Evolutionary conservation across 35 echinoderm and acorn worm species (phyloP), one percentile per base, ranked within the genome.

Genomic region (Diadema setosum): DNA sequence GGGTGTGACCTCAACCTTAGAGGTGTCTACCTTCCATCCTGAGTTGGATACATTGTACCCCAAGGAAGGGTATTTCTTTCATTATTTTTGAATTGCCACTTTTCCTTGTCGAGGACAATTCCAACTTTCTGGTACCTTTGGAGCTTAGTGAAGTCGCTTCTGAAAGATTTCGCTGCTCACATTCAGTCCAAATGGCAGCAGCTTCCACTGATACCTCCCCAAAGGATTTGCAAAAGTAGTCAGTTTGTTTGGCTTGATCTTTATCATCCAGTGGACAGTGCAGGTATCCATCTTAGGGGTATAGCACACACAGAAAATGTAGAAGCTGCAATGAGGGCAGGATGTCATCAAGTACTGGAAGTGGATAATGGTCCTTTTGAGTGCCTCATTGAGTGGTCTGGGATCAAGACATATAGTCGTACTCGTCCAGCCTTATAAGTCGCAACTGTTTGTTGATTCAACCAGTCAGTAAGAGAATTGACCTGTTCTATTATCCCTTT

Each of bases 141-240:
- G 61, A 5, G 65, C 34, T 70, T 32, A 52, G 35, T 84, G 82
- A 2, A 95, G 18, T n/a, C 76, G 85, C 83, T 44, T 67, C 67
- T 95, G 93, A 58, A 95, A 95, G 8, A 91, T 91, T 46, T 87
- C 56, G 14, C 67, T 82, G 3, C 70, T 92, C 11, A 95, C 89
- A 6, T 26, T 58, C 33, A 88, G 65, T 35, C 93, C 84, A 95
- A 96, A 96, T 80, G 94, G 94, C 5, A 92, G 88, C 5, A 83
- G 40, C 59, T 91, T 91, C 84, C 84, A 95, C 37, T 63, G 67
- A 40, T 88, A 96, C 56, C 89, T 87, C 5, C 84, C 90, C 61
- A 41, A 82, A 0, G 48, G 45, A 11, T 81, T 92, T 4, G 82
- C 58, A 40, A 96, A 92, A 12, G 94, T 96, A 20, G 94, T 96